Evolutionary conservation across 1,140 invertebrate genomes (phyloP).

Genomic region (Papilio machaon): DNA sequence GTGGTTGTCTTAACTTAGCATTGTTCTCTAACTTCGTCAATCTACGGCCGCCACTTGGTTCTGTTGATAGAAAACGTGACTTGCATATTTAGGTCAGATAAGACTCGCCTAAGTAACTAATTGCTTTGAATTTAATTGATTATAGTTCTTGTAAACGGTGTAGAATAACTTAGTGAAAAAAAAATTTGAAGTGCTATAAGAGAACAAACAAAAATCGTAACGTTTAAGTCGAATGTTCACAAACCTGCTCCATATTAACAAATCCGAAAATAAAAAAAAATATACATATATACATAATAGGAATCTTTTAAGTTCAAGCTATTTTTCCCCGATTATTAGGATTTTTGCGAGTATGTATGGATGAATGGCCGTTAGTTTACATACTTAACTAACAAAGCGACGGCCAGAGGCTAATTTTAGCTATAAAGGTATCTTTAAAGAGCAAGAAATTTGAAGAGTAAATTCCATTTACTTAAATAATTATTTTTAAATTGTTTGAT

Average conservation of each 20-base stretch:
- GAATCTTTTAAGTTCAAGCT: no score
- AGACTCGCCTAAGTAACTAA: not conserved
- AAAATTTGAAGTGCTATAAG: not conserved
- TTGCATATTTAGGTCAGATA: constrained; percentile 6
- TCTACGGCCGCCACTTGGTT: constrained; percentile 5
- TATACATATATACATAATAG: no score
- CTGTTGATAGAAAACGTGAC: constrained; percentile 24
- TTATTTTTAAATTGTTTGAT: not conserved
- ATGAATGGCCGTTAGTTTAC: no score
- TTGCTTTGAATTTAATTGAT: constrained; percentile 3
- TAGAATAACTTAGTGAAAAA: not conserved
- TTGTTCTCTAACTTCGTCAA: constrained; percentile 20
- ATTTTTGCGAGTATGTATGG: no score
- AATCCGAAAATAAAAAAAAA: no score
- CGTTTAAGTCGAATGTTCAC: no score
- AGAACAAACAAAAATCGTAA: no score
- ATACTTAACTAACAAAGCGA: not conserved
- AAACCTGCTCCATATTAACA: no score
- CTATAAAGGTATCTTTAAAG: not conserved
- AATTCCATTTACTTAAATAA: not conserved
- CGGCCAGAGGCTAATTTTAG: not conserved
- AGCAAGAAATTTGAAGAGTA: no score
- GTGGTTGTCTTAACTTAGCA: constrained; percentile 2
- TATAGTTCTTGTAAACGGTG: not conserved
- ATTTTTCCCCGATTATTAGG: no score